phyloP scores from a whole-genome alignment of 2,797 vertebrate genomes.

The Phyllotis vaccarum region DNA sequence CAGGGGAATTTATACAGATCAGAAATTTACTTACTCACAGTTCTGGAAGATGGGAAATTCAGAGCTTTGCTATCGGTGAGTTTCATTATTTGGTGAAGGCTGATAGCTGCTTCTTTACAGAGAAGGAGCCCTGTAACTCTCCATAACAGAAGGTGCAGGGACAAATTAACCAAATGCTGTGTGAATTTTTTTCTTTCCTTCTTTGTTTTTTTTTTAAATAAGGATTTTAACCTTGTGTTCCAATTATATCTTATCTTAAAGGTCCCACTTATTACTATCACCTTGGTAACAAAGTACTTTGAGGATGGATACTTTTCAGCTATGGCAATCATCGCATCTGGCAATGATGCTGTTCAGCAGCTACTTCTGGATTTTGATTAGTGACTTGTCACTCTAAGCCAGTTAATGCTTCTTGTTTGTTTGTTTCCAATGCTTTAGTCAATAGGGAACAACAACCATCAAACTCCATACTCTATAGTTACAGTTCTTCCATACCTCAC shows the following conservation, averaged over 20 bases:
- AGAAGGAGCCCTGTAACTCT: neutral
- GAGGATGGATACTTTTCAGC: neutral
- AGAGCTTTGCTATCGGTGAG: neutral
- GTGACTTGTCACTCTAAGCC: neutral
- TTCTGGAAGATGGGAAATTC: neutral
- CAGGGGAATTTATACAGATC: neutral
- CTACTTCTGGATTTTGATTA: neutral
- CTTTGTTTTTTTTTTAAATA: neutral
- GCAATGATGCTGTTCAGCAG: neutral
- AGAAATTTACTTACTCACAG: constrained; percentile 12
- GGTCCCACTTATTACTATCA: neutral
- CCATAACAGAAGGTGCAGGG: neutral
- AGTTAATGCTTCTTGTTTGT: neutral
- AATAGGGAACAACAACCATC: neutral
- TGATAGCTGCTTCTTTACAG: neutral
- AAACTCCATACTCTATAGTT: neutral
- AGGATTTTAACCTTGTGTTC: neutral
- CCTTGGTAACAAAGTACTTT: neutral
- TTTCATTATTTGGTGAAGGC: neutral
- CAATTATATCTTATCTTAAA: neutral
- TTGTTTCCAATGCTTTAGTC: neutral
- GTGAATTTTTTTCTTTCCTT: neutral
- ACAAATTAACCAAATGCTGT: neutral
- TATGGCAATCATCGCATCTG: neutral
- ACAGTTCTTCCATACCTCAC: neutral